phyloP scores from a whole-genome alignment of 2,888 invertebrate genomes.

The Dicycla oo region DNA sequence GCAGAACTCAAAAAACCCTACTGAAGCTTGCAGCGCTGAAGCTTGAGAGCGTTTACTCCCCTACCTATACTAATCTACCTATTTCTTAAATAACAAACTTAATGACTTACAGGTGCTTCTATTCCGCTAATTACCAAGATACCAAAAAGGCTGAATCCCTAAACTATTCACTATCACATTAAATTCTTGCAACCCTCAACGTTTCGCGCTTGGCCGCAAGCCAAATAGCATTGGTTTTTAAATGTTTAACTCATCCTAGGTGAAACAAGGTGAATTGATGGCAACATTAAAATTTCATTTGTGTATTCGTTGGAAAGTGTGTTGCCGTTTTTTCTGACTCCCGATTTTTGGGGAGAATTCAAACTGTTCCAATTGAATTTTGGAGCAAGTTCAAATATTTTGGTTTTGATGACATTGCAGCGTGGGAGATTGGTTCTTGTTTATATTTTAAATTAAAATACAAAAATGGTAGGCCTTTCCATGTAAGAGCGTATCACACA shows the following conservation, averaged over 20 bases:
- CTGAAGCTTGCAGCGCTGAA: too few relatives aligned
- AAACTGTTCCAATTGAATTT: constrained; percentile 56
- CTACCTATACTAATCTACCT: too few relatives aligned
- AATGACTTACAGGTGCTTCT: constrained; percentile 5
- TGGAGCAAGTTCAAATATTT: constrained; percentile 51
- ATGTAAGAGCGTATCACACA: too few relatives aligned
- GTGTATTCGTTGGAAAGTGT: constrained; percentile 56
- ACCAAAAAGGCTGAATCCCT: constrained; percentile 45
- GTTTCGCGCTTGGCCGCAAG: constrained; percentile 72
- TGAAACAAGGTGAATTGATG: constrained; percentile 76
- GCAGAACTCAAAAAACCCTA: too few relatives aligned
- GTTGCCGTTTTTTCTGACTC: constrained; percentile 54
- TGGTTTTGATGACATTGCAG: constrained; percentile 27
- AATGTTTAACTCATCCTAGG: constrained; percentile 79
- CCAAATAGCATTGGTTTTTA: constrained; percentile 85
- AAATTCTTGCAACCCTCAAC: constrained; percentile 62
- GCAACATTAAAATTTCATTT: constrained; percentile 79
- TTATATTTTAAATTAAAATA: constrained; percentile 12
- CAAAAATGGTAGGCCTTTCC: not conserved
- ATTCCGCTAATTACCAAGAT: constrained; percentile 52
- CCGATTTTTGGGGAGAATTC: constrained; percentile 48
- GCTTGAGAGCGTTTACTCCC: too few relatives aligned
- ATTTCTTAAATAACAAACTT: constrained; percentile 17
- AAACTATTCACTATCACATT: constrained; percentile 59
- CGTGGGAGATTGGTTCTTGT: constrained; percentile 15